These are phyloP conservation scores for Sardinella longiceps DNA, from an alignment of 2,797 vertebrate species.

Conservation along the genomic window DNA sequence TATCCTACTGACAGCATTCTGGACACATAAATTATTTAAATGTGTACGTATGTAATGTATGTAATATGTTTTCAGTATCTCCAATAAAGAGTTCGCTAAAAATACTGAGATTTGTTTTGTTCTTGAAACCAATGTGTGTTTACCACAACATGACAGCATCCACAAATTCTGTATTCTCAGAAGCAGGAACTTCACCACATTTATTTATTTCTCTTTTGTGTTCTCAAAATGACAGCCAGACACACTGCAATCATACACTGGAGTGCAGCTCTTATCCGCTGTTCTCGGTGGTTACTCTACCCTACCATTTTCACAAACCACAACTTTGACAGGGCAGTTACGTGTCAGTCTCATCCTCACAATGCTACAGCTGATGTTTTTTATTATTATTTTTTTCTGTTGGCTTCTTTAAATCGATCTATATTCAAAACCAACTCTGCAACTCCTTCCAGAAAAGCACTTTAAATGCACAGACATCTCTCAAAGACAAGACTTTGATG, in stretches of 20 bases:
- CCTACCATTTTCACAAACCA: background rate
- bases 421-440: background rate
- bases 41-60: background rate
- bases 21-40: background rate
- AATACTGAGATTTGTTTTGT: too few species aligned
- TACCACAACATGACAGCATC: background rate
- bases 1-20: too few species aligned
- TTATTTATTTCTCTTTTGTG: background rate
- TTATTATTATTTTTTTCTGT: too few species aligned
- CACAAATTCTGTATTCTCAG: background rate
- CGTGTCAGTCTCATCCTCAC: background rate
- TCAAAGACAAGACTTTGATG: too few species aligned
- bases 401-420: background rate
- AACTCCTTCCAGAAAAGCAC: background rate
- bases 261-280: background rate
- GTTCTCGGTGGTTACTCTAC: background rate
- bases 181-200: background rate
- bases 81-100: too few species aligned
- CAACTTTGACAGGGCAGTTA: too few species aligned
- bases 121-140: too few species aligned
- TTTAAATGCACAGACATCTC: too few species aligned
- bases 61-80: background rate
- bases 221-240: background rate
- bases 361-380: background rate
- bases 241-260: background rate